Evolutionary conservation across 2,113 vertebrate species (phyloP).

Genomic region (Nothoprocta pentlandii): DNA sequence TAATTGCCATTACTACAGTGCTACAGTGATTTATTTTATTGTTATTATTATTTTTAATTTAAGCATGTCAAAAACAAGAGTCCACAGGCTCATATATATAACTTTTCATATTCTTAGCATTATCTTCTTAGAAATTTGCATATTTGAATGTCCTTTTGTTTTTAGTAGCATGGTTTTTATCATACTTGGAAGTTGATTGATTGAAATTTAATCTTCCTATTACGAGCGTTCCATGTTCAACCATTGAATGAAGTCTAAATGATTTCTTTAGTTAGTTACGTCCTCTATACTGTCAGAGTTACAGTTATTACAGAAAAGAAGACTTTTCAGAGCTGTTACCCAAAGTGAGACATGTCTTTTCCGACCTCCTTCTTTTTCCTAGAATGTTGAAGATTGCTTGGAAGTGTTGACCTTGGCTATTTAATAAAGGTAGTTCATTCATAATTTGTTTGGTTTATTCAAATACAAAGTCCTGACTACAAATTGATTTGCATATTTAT

Average conservation of each 20-base stretch:
- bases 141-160: not conserved
- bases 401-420: not conserved
- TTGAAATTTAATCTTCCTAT: not conserved
- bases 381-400: not conserved
- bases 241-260: not conserved
- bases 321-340: not conserved
- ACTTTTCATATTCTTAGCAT: not conserved
- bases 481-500: not conserved
- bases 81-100: not conserved
- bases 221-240: not conserved
- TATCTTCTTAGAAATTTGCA: not conserved
- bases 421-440: not conserved
- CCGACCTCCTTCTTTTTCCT: not conserved
- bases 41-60: not conserved
- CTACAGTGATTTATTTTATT: not conserved
- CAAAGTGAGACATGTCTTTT: not conserved
- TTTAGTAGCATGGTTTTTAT: not conserved
- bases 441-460: not conserved
- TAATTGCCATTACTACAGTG: accelerated
- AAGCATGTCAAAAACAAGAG: not conserved
- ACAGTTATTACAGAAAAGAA: not conserved
- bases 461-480: not conserved
- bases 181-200: not conserved
- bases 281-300: not conserved
- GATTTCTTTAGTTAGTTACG: not conserved